Evolutionary conservation across 2,888 invertebrate genomes (phyloP).

Genomic region (Drosophila acutilabella): DNA sequence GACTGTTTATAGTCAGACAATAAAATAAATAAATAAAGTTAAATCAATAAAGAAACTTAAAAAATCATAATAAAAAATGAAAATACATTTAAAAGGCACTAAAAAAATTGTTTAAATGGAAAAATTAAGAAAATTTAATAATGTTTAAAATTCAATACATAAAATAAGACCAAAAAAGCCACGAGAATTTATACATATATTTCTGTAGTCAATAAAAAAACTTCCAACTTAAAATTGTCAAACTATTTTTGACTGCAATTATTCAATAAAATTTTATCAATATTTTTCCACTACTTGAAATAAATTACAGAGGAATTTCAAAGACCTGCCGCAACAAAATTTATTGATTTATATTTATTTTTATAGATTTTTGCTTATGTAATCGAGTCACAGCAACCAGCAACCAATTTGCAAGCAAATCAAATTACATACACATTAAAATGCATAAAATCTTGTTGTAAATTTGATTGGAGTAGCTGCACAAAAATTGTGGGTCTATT

Average conservation of each 20-base stretch:
- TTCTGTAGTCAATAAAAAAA: neutral
- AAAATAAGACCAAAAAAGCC: too few relatives aligned
- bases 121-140: too few relatives aligned
- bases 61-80: too few relatives aligned
- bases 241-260: neutral
- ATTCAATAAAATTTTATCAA: neutral
- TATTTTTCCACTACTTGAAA: neutral
- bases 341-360: slow-evolving; percentile 36
- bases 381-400: slow-evolving; percentile 58
- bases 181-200: too few relatives aligned
- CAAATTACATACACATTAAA: slow-evolving; percentile 61
- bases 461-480: slow-evolving; percentile 41
- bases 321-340: slow-evolving; percentile 23
- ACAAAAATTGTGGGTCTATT: slow-evolving; percentile 40
- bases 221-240: neutral
- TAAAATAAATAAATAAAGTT: too few relatives aligned
- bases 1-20: too few relatives aligned
- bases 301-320: slow-evolving; percentile 9
- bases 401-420: slow-evolving; percentile 68
- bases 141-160: too few relatives aligned
- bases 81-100: too few relatives aligned
- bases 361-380: slow-evolving; percentile 45
- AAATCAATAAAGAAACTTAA: too few relatives aligned
- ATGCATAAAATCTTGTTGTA: slow-evolving; percentile 35
- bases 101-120: too few relatives aligned